Evolutionary conservation across 1,140 invertebrate genomes (phyloP).

Genomic region (Bathynomus jamesi): DNA sequence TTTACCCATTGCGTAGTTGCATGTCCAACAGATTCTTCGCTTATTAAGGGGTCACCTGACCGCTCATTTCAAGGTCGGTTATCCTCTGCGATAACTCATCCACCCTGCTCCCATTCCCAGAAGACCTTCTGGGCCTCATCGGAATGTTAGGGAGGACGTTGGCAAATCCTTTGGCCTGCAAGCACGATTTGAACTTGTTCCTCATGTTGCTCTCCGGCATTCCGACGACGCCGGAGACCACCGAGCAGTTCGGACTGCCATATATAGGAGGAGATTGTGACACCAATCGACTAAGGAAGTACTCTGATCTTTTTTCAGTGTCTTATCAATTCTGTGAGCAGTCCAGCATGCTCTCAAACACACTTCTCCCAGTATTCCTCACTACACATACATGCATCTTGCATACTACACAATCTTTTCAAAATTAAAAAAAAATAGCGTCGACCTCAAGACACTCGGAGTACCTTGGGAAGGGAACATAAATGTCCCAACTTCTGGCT

Average conservation of each 20-base stretch:
- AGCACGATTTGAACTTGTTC: slow-evolving; percentile 26
- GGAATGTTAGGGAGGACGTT: slow-evolving; percentile 36
- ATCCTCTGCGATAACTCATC: slow-evolving; percentile 62
- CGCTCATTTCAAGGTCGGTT: slow-evolving; percentile 62
- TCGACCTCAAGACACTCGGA: slow-evolving; percentile 27
- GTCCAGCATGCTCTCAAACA: too few relatives aligned
- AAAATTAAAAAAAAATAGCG: too few relatives aligned
- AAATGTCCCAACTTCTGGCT: too few relatives aligned
- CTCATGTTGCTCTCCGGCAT: slow-evolving; percentile 27
- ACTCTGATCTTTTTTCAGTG: too few relatives aligned
- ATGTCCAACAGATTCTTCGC: slow-evolving; percentile 20
- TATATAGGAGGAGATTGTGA: slow-evolving; percentile 34
- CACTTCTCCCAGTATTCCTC: too few relatives aligned
- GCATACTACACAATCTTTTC: too few relatives aligned
- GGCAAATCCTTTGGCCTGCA: slow-evolving; percentile 32
- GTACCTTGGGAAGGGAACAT: too few relatives aligned
- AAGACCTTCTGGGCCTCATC: slow-evolving; percentile 19
- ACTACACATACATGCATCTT: too few relatives aligned
- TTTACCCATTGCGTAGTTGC: slow-evolving; percentile 29
- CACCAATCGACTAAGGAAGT: too few relatives aligned
- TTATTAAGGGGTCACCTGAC: slow-evolving; percentile 11
- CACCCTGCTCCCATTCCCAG: slow-evolving; percentile 43
- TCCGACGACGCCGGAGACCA: slow-evolving; percentile 18
- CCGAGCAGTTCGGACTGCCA: slow-evolving; percentile 34
- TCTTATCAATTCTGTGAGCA: too few relatives aligned